Conservation (phyloP, 1,140 invertebrate genomes). For the Halesus radiatus region DNA sequence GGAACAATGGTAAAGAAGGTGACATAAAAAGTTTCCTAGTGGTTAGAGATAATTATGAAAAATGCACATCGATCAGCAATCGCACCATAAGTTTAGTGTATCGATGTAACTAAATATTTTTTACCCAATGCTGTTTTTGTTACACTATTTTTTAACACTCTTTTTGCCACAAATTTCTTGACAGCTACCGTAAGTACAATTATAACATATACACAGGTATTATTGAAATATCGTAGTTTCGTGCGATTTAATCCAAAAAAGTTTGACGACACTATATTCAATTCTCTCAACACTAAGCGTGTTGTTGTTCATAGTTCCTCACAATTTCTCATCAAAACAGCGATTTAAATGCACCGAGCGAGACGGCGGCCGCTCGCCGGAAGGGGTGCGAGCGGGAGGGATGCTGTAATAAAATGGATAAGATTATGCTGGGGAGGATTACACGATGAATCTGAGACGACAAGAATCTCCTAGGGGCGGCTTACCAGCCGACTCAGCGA, state of each 20-base stretch:
- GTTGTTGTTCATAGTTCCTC: conserved; percentile 53
- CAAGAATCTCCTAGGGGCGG: conserved; percentile 43
- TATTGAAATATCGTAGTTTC: background rate
- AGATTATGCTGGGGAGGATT: conserved; percentile 53
- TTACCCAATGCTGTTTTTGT: no score
- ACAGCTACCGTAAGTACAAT: no score
- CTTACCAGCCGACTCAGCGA: conserved; percentile 9
- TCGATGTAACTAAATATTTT: no score
- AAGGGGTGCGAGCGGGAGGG: background rate
- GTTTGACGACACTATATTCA: conserved; percentile 19
- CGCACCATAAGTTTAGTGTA: no score
- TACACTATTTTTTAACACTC: no score
- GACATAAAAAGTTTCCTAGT: no score
- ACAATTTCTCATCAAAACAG: conserved; percentile 56
- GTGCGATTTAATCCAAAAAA: background rate
- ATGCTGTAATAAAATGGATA: conserved; percentile 54
- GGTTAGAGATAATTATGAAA: no score
- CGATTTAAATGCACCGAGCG: conserved; percentile 53
- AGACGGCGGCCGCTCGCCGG: conserved; percentile 4
- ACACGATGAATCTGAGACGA: conserved; percentile 47
- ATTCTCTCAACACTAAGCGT: conserved; percentile 13
- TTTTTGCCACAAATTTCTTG: no score
- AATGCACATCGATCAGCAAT: no score
- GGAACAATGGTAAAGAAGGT: no score
- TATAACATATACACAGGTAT: no score